Evolutionary conservation across 2,797 vertebrate species (phyloP), one percentile per base, ranked within the genome.

Genomic region (Podarcis lilfordi): DNA sequence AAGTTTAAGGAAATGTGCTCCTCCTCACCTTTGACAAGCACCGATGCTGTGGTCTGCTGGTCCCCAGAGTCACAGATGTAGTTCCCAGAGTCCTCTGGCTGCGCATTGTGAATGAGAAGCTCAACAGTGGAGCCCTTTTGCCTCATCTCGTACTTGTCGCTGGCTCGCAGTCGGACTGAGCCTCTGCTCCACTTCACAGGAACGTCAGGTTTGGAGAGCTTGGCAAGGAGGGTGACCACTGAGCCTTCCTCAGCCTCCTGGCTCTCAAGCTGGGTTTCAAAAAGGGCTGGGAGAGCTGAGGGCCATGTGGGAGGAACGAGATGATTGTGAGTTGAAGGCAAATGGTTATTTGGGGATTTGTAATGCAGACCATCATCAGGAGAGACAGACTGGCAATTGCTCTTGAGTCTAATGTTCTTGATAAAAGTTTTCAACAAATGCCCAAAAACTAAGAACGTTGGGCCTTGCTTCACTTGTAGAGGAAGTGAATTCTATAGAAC

Each of bases 101-200:
- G 61, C 0, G 94, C n/a, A 8, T 88, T 1, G 0, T 66, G 91
- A 37, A 94, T 92, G 0, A 96, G 32, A 3, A 95, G 82, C 50
- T 95, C 93, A 15, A 82, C 80, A 0, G 8, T 21, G 27, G 83
- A 83, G 1, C 91, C 87, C 43, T 55, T 78, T 72, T 95, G 91
- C 23, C 84, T 93, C 50, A 92, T 87, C 82, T 95, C 90, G 13
- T 92, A 86, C 35, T 95, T 93, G 19, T 89, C 89, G 2, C 93
- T 86, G 75, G 89, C 43, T 27, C 90, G 78, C 35, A 96, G 85
- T 3, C 85, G 86, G 61, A 61, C 9, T 0, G 86, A 76, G 77
- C 88, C 91, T 91, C 96, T 96, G 87, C 89, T 94, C 95, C 95
- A 94, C 76, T 82, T 78, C 64, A 94, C 86, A 0, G 71, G 61